Conservation (phyloP, 2,888 invertebrate species). For the Himalopsyche tibetana region DNA sequence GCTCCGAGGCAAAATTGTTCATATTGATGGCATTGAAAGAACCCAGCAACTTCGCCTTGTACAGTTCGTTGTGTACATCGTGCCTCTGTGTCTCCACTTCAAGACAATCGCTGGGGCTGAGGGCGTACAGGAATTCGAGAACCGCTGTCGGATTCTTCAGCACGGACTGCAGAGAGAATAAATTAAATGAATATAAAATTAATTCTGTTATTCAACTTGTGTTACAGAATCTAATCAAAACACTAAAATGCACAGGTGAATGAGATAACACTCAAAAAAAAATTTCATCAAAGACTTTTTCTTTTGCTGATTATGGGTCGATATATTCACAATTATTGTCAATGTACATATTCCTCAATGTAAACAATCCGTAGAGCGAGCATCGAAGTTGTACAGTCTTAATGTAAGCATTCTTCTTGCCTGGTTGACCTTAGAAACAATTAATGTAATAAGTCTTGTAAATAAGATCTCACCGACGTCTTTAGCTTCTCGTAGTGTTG, state of each 20-base stretch:
- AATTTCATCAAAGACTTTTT: too few species aligned
- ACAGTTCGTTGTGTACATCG: conserved; percentile 37
- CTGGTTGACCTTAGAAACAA: background rate
- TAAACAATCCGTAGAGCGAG: too few species aligned
- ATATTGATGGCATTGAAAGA: background rate
- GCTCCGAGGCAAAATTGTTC: conserved; percentile 34
- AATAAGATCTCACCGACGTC: conserved; percentile 71
- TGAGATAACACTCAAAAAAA: too few species aligned
- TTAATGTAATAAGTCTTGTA: background rate
- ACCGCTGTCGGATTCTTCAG: conserved; percentile 79
- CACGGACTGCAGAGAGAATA: conserved; percentile 72
- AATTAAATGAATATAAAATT: background rate
- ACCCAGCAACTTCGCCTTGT: conserved; percentile 36
- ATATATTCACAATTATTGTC: too few species aligned
- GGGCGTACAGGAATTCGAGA: conserved; percentile 74
- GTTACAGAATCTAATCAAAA: too few species aligned
- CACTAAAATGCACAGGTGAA: too few species aligned
- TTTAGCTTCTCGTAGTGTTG: conserved; percentile 74
- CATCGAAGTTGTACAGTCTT: too few species aligned
- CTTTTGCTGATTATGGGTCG: too few species aligned
- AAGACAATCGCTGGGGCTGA: conserved; percentile 67
- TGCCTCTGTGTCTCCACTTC: background rate
- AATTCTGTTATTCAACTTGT: too few species aligned
- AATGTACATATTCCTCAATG: too few species aligned
- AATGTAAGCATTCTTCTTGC: too few species aligned